Evolutionary conservation across 2,888 invertebrate genomes (phyloP), one percentile per base, ranked within the genome.

Genomic region (Homarus gammarus): DNA sequence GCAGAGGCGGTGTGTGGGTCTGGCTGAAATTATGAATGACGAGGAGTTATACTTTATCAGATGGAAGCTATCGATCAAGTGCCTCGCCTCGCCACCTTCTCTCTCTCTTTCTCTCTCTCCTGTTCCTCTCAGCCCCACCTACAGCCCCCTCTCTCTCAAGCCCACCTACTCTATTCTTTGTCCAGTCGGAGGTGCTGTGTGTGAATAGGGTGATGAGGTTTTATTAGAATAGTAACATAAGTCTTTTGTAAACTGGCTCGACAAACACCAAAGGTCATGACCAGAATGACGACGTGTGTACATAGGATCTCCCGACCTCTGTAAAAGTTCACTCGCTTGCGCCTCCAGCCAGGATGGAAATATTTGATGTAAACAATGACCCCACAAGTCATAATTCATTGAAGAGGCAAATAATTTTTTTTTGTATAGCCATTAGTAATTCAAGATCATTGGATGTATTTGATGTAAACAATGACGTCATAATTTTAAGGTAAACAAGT

Each of bases 141-240:
- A n/a, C n/a, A n/a, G n/a, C n/a, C n/a, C n/a, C n/a, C n/a, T n/a
- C n/a, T n/a, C n/a, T n/a, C 77, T 27, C 51, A 38, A 40, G 40
- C 38, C 10, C 75, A 70, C 83, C 83, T 83, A 51, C 70, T n/a
- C 85, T 68, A 78, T 86, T 86, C 78, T 86, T 78, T 75, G 78
- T 78, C 85, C 68, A 68, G 85, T 86, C 85, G 78, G 85, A 86
- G 85, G 51, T 86, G 78, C 51, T 86, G 85, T 86, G 85, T 86
- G 85, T 86, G 85, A 78, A 78, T 86, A 86, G 85, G 85, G 85
- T 86, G 85, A 86, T 86, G 85, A 86, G 85, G 85, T 78, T 86
- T 86, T 86, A 86, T 86, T 86, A 86, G 85, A 78, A 86, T 31
- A 86, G 85, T 86, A 86, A 86, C 85, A 78, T 68, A 78, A 86